These are phyloP conservation scores for Dipodomys merriami DNA, from an alignment of 2,113 vertebrate genomes.

Conservation along the genomic window DNA sequence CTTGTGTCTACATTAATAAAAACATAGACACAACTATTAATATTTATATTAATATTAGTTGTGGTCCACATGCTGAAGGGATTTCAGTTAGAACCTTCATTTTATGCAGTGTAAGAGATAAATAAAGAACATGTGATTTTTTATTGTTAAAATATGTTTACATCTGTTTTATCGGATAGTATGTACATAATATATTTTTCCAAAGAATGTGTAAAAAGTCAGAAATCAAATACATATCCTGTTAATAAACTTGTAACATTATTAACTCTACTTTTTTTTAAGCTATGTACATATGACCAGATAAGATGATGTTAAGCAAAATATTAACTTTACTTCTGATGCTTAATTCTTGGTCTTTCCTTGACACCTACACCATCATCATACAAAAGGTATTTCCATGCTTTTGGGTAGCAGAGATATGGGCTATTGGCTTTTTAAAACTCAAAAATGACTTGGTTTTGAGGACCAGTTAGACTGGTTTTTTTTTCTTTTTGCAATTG, in stretches of 20 bases:
- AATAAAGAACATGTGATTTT: background rate
- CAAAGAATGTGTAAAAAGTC: conserved; percentile 60
- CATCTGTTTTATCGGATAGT: conserved; percentile 46
- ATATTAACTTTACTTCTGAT: background rate
- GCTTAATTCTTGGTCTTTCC: background rate
- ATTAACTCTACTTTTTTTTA: background rate
- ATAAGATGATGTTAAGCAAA: too few species aligned
- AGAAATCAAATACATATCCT: conserved; percentile 44
- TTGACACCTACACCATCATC: background rate
- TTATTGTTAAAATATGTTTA: conserved; percentile 49
- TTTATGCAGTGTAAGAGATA: conserved; percentile 19
- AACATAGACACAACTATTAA: too few species aligned
- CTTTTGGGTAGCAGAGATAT: background rate
- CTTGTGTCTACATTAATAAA: background rate
- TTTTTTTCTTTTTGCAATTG: background rate
- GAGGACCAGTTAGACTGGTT: background rate
- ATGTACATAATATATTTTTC: conserved; percentile 63
- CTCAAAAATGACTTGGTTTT: conserved; percentile 3
- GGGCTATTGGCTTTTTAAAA: background rate
- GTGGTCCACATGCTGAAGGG: background rate
- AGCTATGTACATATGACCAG: too few species aligned
- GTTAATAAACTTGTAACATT: conserved; percentile 21
- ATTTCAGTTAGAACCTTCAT: conserved; percentile 16
- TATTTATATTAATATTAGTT: background rate
- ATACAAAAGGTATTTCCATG: background rate